These are phyloP conservation scores for Schizopygopsis pylzovi DNA, from an alignment of 2,797 vertebrate genomes.

Conservation along the genomic window DNA sequence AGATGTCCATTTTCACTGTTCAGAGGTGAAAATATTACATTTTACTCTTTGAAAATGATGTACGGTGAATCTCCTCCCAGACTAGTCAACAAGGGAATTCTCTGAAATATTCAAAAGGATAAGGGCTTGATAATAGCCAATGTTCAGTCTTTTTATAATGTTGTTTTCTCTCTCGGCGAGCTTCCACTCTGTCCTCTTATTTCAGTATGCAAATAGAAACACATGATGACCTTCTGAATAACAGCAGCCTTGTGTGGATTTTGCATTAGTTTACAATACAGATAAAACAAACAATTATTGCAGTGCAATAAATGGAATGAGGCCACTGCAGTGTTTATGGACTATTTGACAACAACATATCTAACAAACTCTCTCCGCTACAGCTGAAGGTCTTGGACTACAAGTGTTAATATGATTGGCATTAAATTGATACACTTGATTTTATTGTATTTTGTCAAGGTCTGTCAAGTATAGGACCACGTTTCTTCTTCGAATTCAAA, in stretches of 20 bases:
- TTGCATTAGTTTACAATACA: conserved; percentile 12
- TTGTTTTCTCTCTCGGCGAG: background rate
- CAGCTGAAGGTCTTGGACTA: background rate
- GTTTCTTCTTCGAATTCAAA: background rate
- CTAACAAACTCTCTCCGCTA: background rate
- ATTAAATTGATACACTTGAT: background rate
- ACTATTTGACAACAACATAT: background rate
- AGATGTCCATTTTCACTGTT: conserved; percentile 26
- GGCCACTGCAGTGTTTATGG: background rate
- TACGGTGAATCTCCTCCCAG: background rate
- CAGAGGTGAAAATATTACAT: conserved; percentile 31
- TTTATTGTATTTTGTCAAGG: background rate
- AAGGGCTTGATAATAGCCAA: conserved; percentile 34
- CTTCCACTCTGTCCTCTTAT: conserved; percentile 23
- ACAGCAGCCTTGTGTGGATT: conserved; percentile 4
- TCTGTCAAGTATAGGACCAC: conserved; percentile 35
- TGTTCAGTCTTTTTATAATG: conserved; percentile 42
- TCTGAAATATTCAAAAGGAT: conserved; percentile 55
- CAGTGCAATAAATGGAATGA: background rate
- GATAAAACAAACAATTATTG: conserved; percentile 3
- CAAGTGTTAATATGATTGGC: background rate
- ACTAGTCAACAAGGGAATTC: conserved; percentile 38
- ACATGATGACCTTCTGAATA: conserved; percentile 46
- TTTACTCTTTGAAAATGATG: conserved; percentile 24
- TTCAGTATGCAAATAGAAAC: conserved; percentile 52